Conservation (phyloP, 1,140 invertebrate genomes). For the Caerostris extrusa region DNA sequence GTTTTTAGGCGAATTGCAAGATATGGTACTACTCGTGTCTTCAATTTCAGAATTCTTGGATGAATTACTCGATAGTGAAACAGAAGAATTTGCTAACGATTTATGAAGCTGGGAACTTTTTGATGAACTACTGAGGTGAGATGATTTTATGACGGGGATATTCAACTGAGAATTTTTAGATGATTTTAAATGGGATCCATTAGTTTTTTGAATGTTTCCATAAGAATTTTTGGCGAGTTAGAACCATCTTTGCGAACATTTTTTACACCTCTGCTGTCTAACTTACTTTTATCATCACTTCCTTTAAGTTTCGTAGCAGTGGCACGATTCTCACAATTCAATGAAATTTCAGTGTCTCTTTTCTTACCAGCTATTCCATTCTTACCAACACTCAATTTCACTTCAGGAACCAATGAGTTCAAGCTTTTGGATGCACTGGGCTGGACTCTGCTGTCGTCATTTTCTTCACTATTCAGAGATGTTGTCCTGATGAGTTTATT, state of each 20-base stretch:
- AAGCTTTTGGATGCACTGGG: constrained; percentile 27
- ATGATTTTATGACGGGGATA: neutral
- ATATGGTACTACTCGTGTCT: neutral
- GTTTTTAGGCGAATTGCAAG: constrained; percentile 48
- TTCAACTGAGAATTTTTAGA: constrained; percentile 40
- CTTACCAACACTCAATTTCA: neutral
- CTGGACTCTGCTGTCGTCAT: neutral
- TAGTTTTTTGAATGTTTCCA: neutral
- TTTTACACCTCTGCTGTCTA: neutral
- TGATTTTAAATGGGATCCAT: neutral
- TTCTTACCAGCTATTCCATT: neutral
- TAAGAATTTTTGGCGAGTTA: constrained; percentile 53
- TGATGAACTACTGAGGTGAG: neutral
- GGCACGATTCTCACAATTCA: neutral
- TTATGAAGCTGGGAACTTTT: constrained; percentile 23
- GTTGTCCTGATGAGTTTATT: neutral
- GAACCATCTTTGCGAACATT: neutral
- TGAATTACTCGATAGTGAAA: constrained; percentile 60
- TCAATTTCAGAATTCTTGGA: constrained; percentile 48
- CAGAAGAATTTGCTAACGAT: constrained; percentile 48
- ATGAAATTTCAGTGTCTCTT: neutral
- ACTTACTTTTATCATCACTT: constrained; percentile 12
- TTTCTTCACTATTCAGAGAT: constrained; percentile 25
- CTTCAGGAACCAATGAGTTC: constrained; percentile 5
- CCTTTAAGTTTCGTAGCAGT: neutral